These are phyloP conservation scores for Arctia plantaginis DNA, from an alignment of 2,888 invertebrate species.

Conservation along the genomic window DNA sequence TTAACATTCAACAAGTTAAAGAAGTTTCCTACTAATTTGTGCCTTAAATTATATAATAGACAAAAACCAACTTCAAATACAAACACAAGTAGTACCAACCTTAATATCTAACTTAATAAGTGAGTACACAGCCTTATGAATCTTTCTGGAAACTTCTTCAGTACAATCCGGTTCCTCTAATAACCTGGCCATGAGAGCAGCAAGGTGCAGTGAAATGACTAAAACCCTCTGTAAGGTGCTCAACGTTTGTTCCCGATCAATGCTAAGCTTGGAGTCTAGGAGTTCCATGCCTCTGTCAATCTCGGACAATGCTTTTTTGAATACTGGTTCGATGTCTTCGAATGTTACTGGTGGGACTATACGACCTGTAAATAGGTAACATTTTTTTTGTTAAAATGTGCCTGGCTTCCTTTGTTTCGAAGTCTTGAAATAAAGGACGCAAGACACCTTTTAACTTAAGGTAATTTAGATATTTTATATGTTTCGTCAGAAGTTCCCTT, in stretches of 20 bases:
- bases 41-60: no score
- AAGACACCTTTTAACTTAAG: no score
- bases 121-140: constrained; percentile 91
- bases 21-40: no score
- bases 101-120: constrained; percentile 91
- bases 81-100: constrained; percentile 64
- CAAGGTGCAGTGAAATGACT: constrained; percentile 94
- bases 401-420: not conserved
- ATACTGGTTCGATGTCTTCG: constrained; percentile 93
- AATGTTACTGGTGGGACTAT: constrained; percentile 93
- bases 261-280: constrained; percentile 86
- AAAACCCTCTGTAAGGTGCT: constrained; percentile 93
- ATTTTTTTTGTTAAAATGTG: not conserved
- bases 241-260: constrained; percentile 90
- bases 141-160: constrained; percentile 83
- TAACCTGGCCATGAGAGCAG: constrained; percentile 90
- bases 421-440: not conserved
- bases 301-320: constrained; percentile 93
- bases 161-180: constrained; percentile 86
- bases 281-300: constrained; percentile 89
- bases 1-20: no score
- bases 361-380: constrained; percentile 76
- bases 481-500: no score
- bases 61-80: no score
- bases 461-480: no score